Percentiles rank a stretch among this genome's conserved stretches.
Conservation (phyloP, 2,113 vertebrate genomes). For the Zootoca vivipara region DNA sequence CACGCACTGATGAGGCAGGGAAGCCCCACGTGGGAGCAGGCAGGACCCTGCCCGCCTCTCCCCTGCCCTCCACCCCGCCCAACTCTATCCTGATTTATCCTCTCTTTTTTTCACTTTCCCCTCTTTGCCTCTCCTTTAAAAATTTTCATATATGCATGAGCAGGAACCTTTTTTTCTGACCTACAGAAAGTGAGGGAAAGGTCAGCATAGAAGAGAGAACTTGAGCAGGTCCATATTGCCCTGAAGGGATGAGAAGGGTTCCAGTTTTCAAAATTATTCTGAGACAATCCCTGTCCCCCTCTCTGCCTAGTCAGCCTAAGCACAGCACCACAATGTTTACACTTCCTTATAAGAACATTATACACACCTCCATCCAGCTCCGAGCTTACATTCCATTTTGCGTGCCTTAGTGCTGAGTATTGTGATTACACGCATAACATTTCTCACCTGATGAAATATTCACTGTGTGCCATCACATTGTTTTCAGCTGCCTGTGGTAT, state of each 20-base stretch:
- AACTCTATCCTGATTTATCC: too few species aligned
- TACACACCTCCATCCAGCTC: neutral
- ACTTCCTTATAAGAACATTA: neutral
- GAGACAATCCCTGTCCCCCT: too few species aligned
- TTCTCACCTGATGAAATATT: neutral
- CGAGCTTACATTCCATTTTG: neutral
- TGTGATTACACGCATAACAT: neutral
- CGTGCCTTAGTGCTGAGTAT: neutral
- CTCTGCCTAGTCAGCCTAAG: neutral
- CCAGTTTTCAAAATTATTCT: neutral
- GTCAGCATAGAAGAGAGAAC: neutral
- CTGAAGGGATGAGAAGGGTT: neutral
- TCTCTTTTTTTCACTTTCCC: too few species aligned
- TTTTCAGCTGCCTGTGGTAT: neutral
- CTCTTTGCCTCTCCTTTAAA: too few species aligned
- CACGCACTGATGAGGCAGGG: too few species aligned
- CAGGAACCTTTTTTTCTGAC: too few species aligned
- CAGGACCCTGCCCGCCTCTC: too few species aligned
- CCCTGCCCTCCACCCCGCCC: too few species aligned
- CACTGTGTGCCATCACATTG: neutral
- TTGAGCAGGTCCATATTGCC: neutral
- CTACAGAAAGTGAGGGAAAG: too few species aligned
- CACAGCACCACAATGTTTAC: neutral
- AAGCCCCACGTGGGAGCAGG: too few species aligned
- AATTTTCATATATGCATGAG: too few species aligned